Percentiles rank a stretch among this genome's conserved stretches.
Conservation (phyloP, 2,797 vertebrate genomes). For the Gouania willdenowi region DNA sequence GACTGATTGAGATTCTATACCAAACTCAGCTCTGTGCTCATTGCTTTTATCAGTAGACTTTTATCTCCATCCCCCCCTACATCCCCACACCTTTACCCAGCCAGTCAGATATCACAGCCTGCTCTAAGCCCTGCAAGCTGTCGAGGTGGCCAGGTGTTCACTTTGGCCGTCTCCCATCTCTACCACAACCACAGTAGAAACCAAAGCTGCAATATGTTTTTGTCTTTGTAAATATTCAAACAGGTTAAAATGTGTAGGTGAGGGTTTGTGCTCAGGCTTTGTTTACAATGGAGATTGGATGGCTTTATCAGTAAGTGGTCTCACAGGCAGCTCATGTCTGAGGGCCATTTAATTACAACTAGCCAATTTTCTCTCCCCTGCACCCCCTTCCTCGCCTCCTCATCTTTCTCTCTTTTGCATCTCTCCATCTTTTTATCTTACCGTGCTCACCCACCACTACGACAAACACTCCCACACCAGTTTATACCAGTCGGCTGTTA, state of each 20-base stretch:
- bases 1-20: slow-evolving; percentile 63
- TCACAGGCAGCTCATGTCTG: slow-evolving; percentile 34
- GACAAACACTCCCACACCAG: background rate
- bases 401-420: slow-evolving; percentile 8
- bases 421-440: slow-evolving; percentile 29
- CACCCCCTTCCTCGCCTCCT: background rate
- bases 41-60: slow-evolving; percentile 64
- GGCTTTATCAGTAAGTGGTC: slow-evolving; percentile 26
- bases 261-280: slow-evolving; percentile 18
- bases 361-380: slow-evolving; percentile 29
- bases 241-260: background rate
- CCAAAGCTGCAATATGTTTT: background rate
- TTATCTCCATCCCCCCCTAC: slow-evolving; percentile 44
- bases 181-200: background rate
- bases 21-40: slow-evolving; percentile 16
- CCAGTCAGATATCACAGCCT: slow-evolving; percentile 45
- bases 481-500: slow-evolving; percentile 14
- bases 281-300: slow-evolving; percentile 15
- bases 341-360: slow-evolving; percentile 59
- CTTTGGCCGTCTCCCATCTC: background rate
- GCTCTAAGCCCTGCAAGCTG: slow-evolving; percentile 34
- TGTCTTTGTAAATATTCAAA: slow-evolving; percentile 4
- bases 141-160: slow-evolving; percentile 32
- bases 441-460: slow-evolving; percentile 12
- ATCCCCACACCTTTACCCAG: slow-evolving; percentile 28